These are phyloP conservation scores for Ptychodera flava DNA, from an alignment of 35 echinoderm and acorn worm species.

Conservation along the genomic window DNA sequence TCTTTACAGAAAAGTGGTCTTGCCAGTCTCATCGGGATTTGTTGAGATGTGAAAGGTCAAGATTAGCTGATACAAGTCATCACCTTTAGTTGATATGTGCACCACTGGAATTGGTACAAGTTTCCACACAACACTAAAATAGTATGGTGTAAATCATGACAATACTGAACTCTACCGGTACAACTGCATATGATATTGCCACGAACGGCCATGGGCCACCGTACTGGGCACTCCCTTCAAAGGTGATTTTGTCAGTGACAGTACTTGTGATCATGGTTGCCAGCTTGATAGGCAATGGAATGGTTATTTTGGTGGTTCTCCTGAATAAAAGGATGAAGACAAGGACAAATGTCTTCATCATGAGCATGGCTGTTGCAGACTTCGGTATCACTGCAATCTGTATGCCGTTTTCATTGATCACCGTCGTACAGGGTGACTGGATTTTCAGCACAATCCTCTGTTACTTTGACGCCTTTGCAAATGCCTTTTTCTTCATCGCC, in stretches of 20 bases:
- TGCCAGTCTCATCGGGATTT: too few relatives aligned
- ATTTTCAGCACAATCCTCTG: constrained; percentile 53
- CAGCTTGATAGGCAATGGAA: constrained; percentile 59
- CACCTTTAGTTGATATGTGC: too few relatives aligned
- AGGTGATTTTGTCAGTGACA: neutral
- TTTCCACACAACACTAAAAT: too few relatives aligned
- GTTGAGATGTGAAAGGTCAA: too few relatives aligned
- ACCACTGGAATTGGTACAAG: too few relatives aligned
- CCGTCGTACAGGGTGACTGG: constrained; percentile 56
- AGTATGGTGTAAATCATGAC: too few relatives aligned
- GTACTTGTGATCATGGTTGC: constrained; percentile 29
- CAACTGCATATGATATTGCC: too few relatives aligned
- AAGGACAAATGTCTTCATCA: constrained; percentile 79
- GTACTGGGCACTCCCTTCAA: neutral
- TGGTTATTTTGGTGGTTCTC: constrained; percentile 56
- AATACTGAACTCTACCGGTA: too few relatives aligned
- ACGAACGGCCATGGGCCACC: too few relatives aligned
- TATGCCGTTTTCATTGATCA: constrained; percentile 84
- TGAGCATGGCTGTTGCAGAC: constrained; percentile 82
- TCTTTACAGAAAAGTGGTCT: too few relatives aligned
- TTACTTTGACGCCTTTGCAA: constrained; percentile 71
- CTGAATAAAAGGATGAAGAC: constrained; percentile 63
- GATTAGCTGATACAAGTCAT: too few relatives aligned
- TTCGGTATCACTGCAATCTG: constrained; percentile 62
- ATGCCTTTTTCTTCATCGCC: constrained; percentile 73